Evolutionary conservation across 2,113 vertebrate species (phyloP).

Genomic region (Plotosus lineatus): DNA sequence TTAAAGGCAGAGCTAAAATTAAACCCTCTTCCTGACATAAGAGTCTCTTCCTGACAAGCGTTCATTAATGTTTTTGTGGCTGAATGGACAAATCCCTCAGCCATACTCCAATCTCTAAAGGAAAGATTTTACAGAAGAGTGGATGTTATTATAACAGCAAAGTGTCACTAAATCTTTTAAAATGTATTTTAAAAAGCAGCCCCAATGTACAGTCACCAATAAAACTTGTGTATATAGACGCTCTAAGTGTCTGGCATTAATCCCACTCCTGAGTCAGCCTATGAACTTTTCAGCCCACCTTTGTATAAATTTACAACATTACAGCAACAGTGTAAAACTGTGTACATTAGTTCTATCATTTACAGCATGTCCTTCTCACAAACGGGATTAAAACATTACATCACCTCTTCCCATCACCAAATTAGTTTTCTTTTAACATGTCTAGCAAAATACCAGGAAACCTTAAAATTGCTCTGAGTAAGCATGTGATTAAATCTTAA

Average conservation of each 20-base stretch:
- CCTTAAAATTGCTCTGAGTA: neutral
- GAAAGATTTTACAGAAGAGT: neutral
- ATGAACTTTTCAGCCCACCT: too few species aligned
- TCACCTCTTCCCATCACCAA: neutral
- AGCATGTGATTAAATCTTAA: neutral
- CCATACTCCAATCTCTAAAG: neutral
- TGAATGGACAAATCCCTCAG: neutral
- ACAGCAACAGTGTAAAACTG: too few species aligned
- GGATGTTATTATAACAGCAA: neutral
- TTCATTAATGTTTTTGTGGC: neutral
- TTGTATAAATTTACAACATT: neutral
- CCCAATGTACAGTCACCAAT: neutral
- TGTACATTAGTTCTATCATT: neutral
- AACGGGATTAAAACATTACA: neutral
- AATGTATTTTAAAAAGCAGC: too few species aligned
- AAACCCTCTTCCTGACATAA: neutral
- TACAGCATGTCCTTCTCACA: neutral
- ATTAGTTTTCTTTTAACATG: slow-evolving; percentile 11
- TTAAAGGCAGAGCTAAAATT: too few species aligned
- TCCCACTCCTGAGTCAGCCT: too few species aligned
- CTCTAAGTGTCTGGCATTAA: too few species aligned
- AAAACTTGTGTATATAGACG: neutral
- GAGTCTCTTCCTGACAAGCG: too few species aligned
- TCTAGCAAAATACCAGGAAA: neutral
- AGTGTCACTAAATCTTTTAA: neutral